Conservation (phyloP, 2,888 invertebrate genomes). For the Agonopterix alstromeriana region DNA sequence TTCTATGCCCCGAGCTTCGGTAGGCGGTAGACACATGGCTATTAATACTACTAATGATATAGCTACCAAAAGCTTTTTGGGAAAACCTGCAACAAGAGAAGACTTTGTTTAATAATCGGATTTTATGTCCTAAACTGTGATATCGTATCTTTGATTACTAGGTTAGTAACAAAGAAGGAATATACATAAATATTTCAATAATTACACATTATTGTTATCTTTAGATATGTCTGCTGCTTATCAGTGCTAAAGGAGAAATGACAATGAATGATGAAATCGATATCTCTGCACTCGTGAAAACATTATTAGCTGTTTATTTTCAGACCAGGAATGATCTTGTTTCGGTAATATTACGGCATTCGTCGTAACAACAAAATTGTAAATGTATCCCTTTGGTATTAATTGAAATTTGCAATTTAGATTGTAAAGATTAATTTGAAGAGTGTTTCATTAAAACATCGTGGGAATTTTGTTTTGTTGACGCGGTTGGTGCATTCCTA, state of each 20-base stretch:
- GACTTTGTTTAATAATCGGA: not conserved
- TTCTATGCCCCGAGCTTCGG: constrained; percentile 47
- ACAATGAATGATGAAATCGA: not conserved
- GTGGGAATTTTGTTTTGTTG: too few relatives aligned
- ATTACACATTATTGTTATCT: constrained; percentile 1
- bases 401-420: too few relatives aligned
- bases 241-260: not conserved
- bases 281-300: not conserved
- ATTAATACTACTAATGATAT: constrained; percentile 58
- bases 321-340: too few relatives aligned
- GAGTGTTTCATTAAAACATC: too few relatives aligned
- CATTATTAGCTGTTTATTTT: too few relatives aligned
- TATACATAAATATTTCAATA: not conserved
- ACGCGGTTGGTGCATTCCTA: constrained; percentile 21
- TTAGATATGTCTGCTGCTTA: not conserved
- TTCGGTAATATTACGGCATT: too few relatives aligned
- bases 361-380: too few relatives aligned
- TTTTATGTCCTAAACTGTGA: too few relatives aligned
- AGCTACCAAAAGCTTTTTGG: constrained; percentile 73
- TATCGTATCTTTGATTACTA: too few relatives aligned
- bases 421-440: too few relatives aligned
- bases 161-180: not conserved
- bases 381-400: too few relatives aligned
- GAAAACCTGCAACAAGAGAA: constrained; percentile 65
- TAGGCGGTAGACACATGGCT: constrained; percentile 59